Base-by-base conservation (phyloP, 2,888 invertebrate species). In the Salpingus planirostris region DNA sequence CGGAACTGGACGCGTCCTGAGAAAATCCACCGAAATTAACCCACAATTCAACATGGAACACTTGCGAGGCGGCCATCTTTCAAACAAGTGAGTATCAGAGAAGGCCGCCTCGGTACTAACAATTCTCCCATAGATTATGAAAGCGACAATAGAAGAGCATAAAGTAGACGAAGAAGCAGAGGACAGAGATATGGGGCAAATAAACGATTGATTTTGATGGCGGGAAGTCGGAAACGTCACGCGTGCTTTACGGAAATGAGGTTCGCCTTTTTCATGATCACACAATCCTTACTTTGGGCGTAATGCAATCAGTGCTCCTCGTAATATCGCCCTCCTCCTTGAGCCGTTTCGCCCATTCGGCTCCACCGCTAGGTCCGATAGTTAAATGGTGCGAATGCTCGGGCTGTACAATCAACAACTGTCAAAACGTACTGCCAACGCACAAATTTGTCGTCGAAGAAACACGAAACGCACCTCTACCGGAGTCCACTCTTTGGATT, bases 301-400 rank as follows among this genome's bases (percentile, higher is more conserved):
- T 77, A 49, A 86, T 80, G 62, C 87, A 87, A 61, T 87, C 87
- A 42, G 82, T 83, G 33, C 87, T 87, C 44, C 78, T 38, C 43
- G 55, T 52, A 14, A 61, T 49, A 12, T 60, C 61, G 11, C 44
- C 58, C 47, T 64, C 67, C 50, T 59, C 66, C 57, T 74, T 76
- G 36, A 80, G 64, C 50, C 71, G 70, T 38, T 74, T 69, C 36
- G 76, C 74, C 80, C 78, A 80, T 55, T 80, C 80, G 14, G 76
- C 71, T 15, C 76, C 78, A 1, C 73, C 74, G 38, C 71, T 69
- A 2, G 75, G 74, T 6, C 75, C 75, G 29, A 76, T 74, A 1
- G 76, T 76, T 27, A 76, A 53, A 49, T 76, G 75, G 52, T 74
- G 72, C 36, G 68, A 38, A 33, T 34, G 31, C 13, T 40, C 41